phyloP scores from a whole-genome alignment of 2,113 vertebrate genomes.

The Carlito syrichta region DNA sequence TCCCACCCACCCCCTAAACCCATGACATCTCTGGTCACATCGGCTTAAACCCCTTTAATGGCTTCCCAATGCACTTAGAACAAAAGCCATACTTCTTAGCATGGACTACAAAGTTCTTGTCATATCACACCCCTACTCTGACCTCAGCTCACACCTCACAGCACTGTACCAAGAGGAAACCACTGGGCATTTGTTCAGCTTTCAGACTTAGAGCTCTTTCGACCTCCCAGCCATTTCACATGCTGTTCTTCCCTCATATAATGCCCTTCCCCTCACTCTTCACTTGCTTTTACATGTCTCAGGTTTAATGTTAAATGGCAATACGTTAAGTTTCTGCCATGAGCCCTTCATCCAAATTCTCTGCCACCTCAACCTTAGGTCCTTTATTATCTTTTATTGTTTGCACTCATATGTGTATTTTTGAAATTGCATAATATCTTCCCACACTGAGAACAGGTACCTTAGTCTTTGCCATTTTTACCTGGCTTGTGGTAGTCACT shows the following conservation, averaged over 20 bases:
- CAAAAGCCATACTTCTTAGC: neutral
- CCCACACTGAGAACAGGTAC: neutral
- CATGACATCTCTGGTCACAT: neutral
- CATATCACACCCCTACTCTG: neutral
- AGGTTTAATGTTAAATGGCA: neutral
- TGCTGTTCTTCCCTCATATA: neutral
- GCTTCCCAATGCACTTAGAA: neutral
- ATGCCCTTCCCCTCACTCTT: neutral
- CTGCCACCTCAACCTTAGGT: neutral
- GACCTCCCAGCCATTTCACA: neutral
- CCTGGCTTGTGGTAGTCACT: neutral
- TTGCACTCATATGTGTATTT: neutral
- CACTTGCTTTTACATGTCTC: neutral
- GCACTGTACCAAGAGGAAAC: neutral
- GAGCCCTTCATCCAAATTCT: neutral
- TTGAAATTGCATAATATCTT: neutral
- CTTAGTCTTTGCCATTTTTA: neutral
- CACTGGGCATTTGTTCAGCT: no score
- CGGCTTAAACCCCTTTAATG: neutral
- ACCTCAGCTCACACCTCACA: neutral
- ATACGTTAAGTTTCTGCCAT: neutral
- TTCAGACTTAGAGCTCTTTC: no score
- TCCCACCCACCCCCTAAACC: accelerated
- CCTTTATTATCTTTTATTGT: neutral
- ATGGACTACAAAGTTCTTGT: neutral